phyloP scores from a whole-genome alignment of 2,888 invertebrate genomes.

The Altica lythri region DNA sequence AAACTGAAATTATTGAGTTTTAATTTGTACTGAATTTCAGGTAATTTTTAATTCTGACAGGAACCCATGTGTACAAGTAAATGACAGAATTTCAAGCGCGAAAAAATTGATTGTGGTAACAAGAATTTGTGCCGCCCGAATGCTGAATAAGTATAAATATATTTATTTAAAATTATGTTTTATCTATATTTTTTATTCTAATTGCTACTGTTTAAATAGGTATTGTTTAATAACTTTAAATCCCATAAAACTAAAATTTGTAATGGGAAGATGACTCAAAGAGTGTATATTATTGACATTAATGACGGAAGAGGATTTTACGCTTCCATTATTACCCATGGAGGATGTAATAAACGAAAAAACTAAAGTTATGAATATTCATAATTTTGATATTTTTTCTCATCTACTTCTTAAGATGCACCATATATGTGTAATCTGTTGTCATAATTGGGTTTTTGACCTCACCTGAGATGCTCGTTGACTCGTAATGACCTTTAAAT shows the following conservation, averaged over 20 bases:
- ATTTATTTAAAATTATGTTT: too few relatives aligned
- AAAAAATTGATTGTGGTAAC: too few relatives aligned
- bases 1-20: too few relatives aligned
- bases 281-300: conserved; percentile 9
- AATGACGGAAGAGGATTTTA: not conserved
- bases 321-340: not conserved
- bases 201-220: too few relatives aligned
- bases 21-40: too few relatives aligned
- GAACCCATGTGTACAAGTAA: too few relatives aligned
- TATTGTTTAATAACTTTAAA: too few relatives aligned
- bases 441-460: conserved; percentile 50
- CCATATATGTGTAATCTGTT: conserved; percentile 18
- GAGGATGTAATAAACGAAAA: conserved; percentile 10
- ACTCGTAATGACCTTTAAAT: conserved; percentile 51
- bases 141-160: too few relatives aligned
- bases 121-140: too few relatives aligned
- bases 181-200: too few relatives aligned
- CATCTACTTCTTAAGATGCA: conserved; percentile 20
- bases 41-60: too few relatives aligned
- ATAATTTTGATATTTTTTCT: conserved; percentile 19
- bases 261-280: not conserved
- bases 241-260: conserved; percentile 1
- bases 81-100: too few relatives aligned
- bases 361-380: conserved; percentile 13
- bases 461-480: conserved; percentile 47